Base-by-base conservation (phyloP, 37 sponge, comb jelly and placozoan species). In the Aphrocallistes beatrix region DNA sequence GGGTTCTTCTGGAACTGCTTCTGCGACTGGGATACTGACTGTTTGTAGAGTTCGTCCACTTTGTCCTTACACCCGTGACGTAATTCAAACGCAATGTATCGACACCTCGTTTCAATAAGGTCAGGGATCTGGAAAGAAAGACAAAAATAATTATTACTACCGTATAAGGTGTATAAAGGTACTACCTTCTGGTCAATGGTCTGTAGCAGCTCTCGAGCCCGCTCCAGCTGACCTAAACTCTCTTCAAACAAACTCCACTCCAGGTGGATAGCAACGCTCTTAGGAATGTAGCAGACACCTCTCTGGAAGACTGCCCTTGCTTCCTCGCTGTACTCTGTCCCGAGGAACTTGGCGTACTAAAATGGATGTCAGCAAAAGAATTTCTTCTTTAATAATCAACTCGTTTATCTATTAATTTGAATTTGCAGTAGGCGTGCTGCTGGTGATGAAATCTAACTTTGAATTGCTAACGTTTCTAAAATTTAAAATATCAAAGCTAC, bases 181-280 rank as follows among this genome's bases (percentile, higher is more conserved):
- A 6, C n/a, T 13, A 60, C 75, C 75, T 60, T 60, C n/a, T 60
- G 75, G 75, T 60, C 75, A 30, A 60, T 60, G 34, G 28, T 60
- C 34, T 60, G 75, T 60, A 60, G n/a, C 34, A 60, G n/a, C n/a
- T 60, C 75, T 19, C 75, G 75, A 32, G 75, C 75, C 3, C 75
- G 1, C 32, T 60, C 34, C 21, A 60, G 48, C 86, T 36, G 39
- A 88, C 91, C 91, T 1, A 38, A 50, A 42, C 84, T 51, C 87
- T 93, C 94, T 81, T 93, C 91, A 89, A 84, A 91, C 8, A 84
- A 75, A 37, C 91, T 91, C 94, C 94, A 93, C 34, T 83, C 50
- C 17, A 93, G 37, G 51, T 93, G 94, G 51, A 93, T 87, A 34
- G 51, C 49, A 0, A 90, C 88, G 38, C 91, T 93, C 83, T 91